Evolutionary conservation across 1,140 invertebrate genomes (phyloP), one percentile per base, ranked within the genome.

Genomic region (Rhopalosiphum maidis): DNA sequence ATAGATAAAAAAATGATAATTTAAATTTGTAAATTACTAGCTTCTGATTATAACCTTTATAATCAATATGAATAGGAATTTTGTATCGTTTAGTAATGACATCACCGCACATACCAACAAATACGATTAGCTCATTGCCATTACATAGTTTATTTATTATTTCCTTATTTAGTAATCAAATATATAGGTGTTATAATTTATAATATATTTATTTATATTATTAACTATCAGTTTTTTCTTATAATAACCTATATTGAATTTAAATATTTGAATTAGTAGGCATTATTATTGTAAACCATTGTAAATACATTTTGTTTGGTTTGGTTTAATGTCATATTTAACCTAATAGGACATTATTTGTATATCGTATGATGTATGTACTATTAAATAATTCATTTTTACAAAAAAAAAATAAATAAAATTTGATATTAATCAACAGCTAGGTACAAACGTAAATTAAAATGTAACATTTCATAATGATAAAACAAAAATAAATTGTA

Each of bases 51-150:
- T 83, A 83, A 37, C 35, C 21, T 37, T 37, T 83, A 37, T 23
- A 51, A 35, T 87, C 43, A 87, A 87, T 87, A 48, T 30, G 4
- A 86, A n/a, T 88, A 88, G n/a, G 21, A 37, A 54, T 54, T 89
- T 37, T 55, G 87, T 89, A 89, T 55, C 23, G 87, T 55, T 89
- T 37, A 89, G 87, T 55, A 89, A 89, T 89, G 87, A 89, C 87
- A 54, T 89, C 87, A 89, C 23, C 87, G 41, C 41, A 23, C 87
- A 89, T 89, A 89, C 87, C 48, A 37, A 37, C 35, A 54, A 89
- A 35, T 89, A 51, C 37, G 48, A 89, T 89, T 89, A 89, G 48
- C 87, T 89, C 87, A 35, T 30, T 88, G 46, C 87, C 46, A 87
- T 87, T 30, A 41, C 23, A 30, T n/a, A n/a, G 43, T 51, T 88